phyloP scores from a whole-genome alignment of 2,797 vertebrate species.

The Scarus forsteni region DNA sequence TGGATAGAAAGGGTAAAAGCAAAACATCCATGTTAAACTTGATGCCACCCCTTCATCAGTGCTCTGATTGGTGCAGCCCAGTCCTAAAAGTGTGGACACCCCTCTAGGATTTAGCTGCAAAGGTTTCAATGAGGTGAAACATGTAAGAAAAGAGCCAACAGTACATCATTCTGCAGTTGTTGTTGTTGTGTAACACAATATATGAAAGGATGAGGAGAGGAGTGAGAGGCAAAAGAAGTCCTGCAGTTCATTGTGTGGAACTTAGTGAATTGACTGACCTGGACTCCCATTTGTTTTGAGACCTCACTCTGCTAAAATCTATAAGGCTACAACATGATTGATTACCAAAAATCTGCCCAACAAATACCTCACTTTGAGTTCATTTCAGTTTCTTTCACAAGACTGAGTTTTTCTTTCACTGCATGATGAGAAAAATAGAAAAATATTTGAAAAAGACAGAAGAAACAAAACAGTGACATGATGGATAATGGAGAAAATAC shows the following conservation, averaged over 20 bases:
- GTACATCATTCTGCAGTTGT: background rate
- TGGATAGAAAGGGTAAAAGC: too few relatives aligned
- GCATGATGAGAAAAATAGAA: background rate
- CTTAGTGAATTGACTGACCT: slow-evolving; percentile 5
- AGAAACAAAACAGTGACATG: background rate
- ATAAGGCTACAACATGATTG: slow-evolving; percentile 5
- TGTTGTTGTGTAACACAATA: background rate
- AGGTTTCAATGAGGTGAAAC: too few relatives aligned
- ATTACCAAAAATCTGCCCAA: slow-evolving; percentile 1
- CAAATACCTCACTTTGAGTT: background rate
- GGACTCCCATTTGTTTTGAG: slow-evolving; percentile 23
- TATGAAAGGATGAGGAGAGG: background rate
- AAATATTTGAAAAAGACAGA: background rate
- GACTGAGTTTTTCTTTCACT: background rate
- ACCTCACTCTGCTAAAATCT: background rate
- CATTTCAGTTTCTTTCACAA: background rate
- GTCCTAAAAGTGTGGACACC: too few relatives aligned
- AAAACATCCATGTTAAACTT: too few relatives aligned
- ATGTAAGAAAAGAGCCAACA: background rate
- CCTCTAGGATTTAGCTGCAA: too few relatives aligned
- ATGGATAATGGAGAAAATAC: too few relatives aligned
- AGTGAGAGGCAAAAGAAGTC: background rate
- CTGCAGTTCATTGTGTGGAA: background rate
- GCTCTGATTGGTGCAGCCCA: too few relatives aligned
- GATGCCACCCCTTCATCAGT: too few relatives aligned